These are phyloP conservation scores for Leucophenga varia DNA, from an alignment of 1,140 invertebrate species.

Conservation along the genomic window DNA sequence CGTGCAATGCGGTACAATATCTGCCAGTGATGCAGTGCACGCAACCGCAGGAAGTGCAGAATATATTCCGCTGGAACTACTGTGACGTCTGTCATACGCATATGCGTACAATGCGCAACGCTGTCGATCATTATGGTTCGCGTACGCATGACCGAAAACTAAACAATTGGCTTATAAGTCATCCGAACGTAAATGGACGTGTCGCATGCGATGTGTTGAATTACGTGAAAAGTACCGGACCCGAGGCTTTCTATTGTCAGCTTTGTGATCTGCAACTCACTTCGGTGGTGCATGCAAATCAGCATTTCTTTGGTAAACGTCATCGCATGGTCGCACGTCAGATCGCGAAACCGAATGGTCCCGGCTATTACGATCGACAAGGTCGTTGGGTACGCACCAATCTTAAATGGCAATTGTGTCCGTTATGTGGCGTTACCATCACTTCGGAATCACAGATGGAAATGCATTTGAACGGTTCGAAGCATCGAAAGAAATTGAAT, in stretches of 20 bases:
- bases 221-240: constrained; percentile 12
- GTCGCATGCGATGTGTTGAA: constrained; percentile 28
- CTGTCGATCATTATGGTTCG: constrained; percentile 57
- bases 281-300: constrained; percentile 55
- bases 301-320: constrained; percentile 57
- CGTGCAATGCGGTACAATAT: too few species aligned
- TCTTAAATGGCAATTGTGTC: constrained; percentile 45
- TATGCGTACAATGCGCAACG: constrained; percentile 32
- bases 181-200: constrained; percentile 31
- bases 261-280: constrained; percentile 57
- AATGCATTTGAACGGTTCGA: constrained; percentile 53
- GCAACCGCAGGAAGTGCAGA: constrained; percentile 17
- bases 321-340: constrained; percentile 45
- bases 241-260: constrained; percentile 41
- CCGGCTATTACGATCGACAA: constrained; percentile 43
- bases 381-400: constrained; percentile 51
- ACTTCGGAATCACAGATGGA: constrained; percentile 57
- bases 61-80: constrained; percentile 32
- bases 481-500: constrained; percentile 55
- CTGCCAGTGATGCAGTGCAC: too few species aligned
- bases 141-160: constrained; percentile 57
- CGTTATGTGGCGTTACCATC: constrained; percentile 55
- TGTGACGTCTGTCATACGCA: constrained; percentile 28
- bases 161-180: constrained; percentile 42
- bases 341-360: constrained; percentile 33